These are phyloP conservation scores for Mesaphorura yosii DNA, from an alignment of 1,140 invertebrate species.

Conservation along the genomic window DNA sequence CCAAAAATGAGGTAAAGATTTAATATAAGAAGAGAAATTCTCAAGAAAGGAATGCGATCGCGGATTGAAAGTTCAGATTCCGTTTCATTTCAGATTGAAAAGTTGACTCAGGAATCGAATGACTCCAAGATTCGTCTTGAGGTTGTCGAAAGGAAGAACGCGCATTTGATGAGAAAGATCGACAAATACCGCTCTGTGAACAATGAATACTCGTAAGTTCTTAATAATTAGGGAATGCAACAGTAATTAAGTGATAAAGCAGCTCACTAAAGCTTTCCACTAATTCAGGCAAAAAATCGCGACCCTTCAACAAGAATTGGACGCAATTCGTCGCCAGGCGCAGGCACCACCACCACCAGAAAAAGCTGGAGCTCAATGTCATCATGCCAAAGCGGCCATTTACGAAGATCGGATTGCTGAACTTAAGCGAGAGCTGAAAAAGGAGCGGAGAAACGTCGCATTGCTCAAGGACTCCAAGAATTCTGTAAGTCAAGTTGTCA, in stretches of 20 bases:
- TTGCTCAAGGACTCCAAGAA: background rate
- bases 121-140: constrained; percentile 1
- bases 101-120: background rate
- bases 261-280: background rate
- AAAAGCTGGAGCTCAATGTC: background rate
- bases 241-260: background rate
- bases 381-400: background rate
- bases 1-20: background rate
- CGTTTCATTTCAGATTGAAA: background rate
- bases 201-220: background rate
- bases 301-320: too few species aligned
- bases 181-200: too few species aligned
- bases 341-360: background rate
- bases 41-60: background rate
- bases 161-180: too few species aligned
- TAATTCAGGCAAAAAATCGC: too few species aligned
- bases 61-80: too few species aligned
- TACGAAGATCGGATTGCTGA: constrained; percentile 6
- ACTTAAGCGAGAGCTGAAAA: constrained; percentile 8
- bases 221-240: background rate
- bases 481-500: background rate
- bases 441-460: background rate
- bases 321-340: constrained; percentile 1
- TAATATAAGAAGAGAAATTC: too few species aligned
- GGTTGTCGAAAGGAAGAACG: background rate